Conservation (phyloP, 1,140 invertebrate species). For the Microvelia longipes region DNA sequence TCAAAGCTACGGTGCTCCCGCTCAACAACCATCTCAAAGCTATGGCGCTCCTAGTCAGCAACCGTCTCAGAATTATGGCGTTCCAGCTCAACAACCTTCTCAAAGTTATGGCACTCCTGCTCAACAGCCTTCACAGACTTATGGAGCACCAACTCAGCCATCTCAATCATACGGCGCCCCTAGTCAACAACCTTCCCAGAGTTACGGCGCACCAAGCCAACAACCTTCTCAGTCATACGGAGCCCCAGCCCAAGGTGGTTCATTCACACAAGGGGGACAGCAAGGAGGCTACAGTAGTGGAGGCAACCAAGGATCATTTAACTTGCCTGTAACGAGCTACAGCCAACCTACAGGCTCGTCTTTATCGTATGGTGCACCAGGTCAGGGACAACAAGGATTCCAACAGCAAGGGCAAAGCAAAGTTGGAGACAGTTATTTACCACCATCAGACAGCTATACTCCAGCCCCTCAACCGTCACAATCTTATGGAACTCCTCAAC, state of each 20-base stretch:
- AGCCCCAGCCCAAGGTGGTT: constrained; percentile 6
- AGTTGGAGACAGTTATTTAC: not conserved
- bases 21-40: not conserved
- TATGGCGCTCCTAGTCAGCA: constrained; percentile 1
- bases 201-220: constrained; percentile 15
- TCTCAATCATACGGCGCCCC: constrained; percentile 12
- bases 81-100: not conserved
- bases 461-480: constrained; percentile 9
- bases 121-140: not conserved
- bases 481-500: constrained; percentile 12
- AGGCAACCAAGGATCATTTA: not conserved
- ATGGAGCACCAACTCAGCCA: not conserved
- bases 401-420: not conserved
- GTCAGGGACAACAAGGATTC: not conserved
- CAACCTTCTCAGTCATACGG: constrained; percentile 13
- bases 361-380: not conserved
- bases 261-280: not conserved
- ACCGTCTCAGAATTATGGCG: constrained; percentile 7
- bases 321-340: not conserved
- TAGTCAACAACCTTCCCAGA: constrained; percentile 8
- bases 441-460: constrained; percentile 10
- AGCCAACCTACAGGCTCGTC: not conserved
- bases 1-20: not conserved
- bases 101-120: not conserved
- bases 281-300: not conserved